Evolutionary conservation across 2,797 vertebrate genomes (phyloP), one percentile per base, ranked within the genome.

Genomic region (Melanotaenia parkinsoni): DNA sequence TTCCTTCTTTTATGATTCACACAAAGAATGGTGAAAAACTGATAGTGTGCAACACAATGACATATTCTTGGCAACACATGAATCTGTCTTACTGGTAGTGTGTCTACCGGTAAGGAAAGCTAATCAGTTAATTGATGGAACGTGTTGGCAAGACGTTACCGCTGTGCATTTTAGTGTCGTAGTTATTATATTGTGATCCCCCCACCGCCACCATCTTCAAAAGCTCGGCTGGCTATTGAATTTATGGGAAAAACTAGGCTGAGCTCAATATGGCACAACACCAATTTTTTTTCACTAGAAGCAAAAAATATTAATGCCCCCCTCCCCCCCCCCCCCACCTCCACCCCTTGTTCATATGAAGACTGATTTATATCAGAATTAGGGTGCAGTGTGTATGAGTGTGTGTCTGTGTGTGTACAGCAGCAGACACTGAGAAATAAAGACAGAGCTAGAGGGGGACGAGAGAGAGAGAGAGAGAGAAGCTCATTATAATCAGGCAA

Each of bases 401-500:
- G 64, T 58, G 56, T 62, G 69, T 69, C 72, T 75, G 26, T 51
- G 37, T 64, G 63, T 63, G 70, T 81, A 59, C 63, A 77, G 76
- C 75, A 83, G 84, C 71, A 82, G 54, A 84, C 91, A 89, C 86
- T 83, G 71, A 85, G 88, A 93, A 91, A 92, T 89, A 86, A 91
- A 89, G 90, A 87, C 87, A 83, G 91, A 90, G 56, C 73, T 43
- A 83, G 80, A 86, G 86, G 85, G 87, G 68, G 87, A 79, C 80
- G 69, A 67, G 89, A 62, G 87, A 80, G 88, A 82, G 69, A 66
- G 89, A 62, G 84, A 87, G 86, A 80, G 88, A 77, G 88, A 86
- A 88, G 88, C 90, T 92, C 92, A 93, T 93, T 93, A 91, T 93
- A 91, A 94, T 93, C 92, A 91, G 88, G 84, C 92, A 94, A 94